These are phyloP conservation scores for Cephalopterus ornatus DNA, from an alignment of 2,113 vertebrate genomes.

Conservation along the genomic window DNA sequence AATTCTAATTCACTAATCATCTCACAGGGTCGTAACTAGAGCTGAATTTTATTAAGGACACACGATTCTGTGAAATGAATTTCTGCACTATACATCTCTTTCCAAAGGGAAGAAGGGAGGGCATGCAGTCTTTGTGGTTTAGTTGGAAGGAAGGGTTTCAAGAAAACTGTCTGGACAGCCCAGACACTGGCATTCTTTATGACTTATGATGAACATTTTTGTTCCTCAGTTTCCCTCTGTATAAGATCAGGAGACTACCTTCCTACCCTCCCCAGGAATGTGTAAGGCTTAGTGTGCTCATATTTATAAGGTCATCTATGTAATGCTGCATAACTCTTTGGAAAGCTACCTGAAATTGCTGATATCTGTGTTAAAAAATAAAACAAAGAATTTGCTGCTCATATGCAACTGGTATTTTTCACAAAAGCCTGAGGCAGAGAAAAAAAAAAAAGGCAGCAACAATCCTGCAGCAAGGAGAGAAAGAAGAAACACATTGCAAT, in stretches of 20 bases:
- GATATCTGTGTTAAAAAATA: background rate
- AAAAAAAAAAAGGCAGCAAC: background rate
- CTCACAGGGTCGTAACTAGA: conserved; percentile 77
- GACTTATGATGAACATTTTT: background rate
- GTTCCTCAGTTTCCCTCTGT: background rate
- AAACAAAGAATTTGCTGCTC: background rate
- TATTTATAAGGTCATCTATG: background rate
- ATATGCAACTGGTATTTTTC: background rate
- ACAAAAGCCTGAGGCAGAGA: background rate
- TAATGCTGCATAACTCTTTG: background rate
- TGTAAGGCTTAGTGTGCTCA: background rate
- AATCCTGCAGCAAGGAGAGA: background rate
- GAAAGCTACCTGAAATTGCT: background rate
- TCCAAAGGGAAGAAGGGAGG: conserved; percentile 14
- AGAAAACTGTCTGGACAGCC: background rate
- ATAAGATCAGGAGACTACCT: background rate
- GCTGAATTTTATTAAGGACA: conserved; percentile 76
- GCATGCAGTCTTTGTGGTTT: background rate
- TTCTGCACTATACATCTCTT: conserved; percentile 48
- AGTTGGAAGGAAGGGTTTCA: background rate
- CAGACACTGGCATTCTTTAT: background rate
- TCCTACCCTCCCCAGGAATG: background rate
- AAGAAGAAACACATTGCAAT: background rate
- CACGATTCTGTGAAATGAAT: conserved; percentile 54
- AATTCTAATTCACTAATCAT: conserved; percentile 79